Base-by-base conservation (phyloP, 2,888 invertebrate species). In the Elysia crispata region DNA sequence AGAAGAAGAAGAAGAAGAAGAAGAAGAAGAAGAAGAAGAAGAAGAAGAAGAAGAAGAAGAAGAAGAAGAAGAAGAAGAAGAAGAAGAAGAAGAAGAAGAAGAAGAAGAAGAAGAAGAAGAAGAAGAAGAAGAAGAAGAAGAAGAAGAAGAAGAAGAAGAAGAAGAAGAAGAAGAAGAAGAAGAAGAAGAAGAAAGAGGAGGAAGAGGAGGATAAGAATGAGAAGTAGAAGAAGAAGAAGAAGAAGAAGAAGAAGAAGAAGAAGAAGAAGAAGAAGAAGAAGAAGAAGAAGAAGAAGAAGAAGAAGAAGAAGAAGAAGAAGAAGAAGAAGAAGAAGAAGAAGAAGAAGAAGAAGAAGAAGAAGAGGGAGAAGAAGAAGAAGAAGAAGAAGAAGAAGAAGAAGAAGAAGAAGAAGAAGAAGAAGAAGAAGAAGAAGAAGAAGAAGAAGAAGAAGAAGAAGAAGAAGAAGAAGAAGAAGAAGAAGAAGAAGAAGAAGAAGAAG, bases 221-320 rank as follows among this genome's bases (percentile, higher is more conserved):
- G 3, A 67, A 67, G 8, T 28, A 25, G 20, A 67, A 28, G 20
- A 67, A 25, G 8, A 67, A 8, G 20, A 67, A 3, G 8, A 25
- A 25, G 20, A 67, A 28, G 20, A 18, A 67, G 8, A 67, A 25
- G 5, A 11, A 25, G 20, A 67, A 28, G 30, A 25, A 67, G 8
- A 25, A 67, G 30, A 6, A 62, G 25, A 8, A 62, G 20, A 18
- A 5, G 25, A 5, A 5, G 25, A 67, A 67, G 30, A 30, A 28
- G 31, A 15, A 15, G 31, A 20, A 69, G 0, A 20, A n/a, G 31
- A 20, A 41, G 5, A 72, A 72, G 8, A 72, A 41, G 18, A 72
- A 72, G 49, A 72, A 72, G 72, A 72, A 33, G 41, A 72, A 31
- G 72, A 72, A 72, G 49, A 41, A 31, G 25, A 72, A 31, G 25